Evolutionary conservation across 2,113 vertebrate genomes (phyloP).

Genomic region (Gracilinanus agilis): DNA sequence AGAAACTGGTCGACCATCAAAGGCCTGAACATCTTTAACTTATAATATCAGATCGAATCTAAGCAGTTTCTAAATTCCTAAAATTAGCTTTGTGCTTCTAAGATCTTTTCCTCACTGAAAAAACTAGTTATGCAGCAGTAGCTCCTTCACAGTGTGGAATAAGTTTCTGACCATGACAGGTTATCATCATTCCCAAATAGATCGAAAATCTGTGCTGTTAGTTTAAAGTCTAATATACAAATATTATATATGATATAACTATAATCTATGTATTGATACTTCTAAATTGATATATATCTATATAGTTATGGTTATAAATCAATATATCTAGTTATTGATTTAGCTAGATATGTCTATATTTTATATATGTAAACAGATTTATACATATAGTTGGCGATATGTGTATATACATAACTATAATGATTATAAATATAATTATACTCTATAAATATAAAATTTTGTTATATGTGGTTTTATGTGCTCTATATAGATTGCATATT

Average conservation of each 20-base stretch:
- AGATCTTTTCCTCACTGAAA: not conserved
- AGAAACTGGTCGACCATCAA: not conserved
- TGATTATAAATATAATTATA: no score
- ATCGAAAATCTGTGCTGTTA: not conserved
- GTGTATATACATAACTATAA: no score
- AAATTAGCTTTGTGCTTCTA: accelerated
- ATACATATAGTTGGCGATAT: not conserved
- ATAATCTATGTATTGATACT: not conserved
- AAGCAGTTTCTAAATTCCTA: not conserved
- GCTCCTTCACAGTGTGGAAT: not conserved
- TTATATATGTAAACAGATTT: no score
- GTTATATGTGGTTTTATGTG: not conserved
- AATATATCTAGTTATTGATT: not conserved
- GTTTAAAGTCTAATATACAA: not conserved
- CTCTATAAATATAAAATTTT: not conserved
- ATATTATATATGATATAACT: not conserved
- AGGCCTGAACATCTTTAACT: not conserved
- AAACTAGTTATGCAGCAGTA: not conserved
- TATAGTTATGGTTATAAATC: not conserved
- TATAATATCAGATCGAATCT: accelerated
- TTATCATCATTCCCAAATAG: not conserved
- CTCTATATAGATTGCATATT: not conserved
- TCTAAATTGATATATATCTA: not conserved
- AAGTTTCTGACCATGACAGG: not conserved
- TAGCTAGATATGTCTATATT: not conserved